phyloP scores from a whole-genome alignment of 1,140 invertebrate genomes.

The Goniozus legneri region DNA sequence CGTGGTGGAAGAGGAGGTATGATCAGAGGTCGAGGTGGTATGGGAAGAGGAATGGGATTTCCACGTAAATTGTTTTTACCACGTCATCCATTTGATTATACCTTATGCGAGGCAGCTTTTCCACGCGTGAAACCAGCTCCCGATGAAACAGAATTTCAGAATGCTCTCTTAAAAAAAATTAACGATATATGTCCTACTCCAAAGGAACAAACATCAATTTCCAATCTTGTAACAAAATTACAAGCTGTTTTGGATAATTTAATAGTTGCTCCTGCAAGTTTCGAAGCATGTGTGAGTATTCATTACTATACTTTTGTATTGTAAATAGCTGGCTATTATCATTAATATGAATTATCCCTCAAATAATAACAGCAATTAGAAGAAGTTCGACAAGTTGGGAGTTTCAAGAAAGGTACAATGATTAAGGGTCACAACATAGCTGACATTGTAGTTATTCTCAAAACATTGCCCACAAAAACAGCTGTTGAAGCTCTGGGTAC shows the following conservation, averaged over 20 bases:
- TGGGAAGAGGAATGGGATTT: slow-evolving; percentile 68
- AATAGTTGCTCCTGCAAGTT: slow-evolving; percentile 86
- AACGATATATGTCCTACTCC: slow-evolving; percentile 63
- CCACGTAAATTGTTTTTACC: slow-evolving; percentile 71
- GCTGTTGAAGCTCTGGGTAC: slow-evolving; percentile 87
- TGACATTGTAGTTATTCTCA: slow-evolving; percentile 97
- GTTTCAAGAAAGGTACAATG: slow-evolving; percentile 98
- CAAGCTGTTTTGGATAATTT: slow-evolving; percentile 90
- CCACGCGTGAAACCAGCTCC: slow-evolving; percentile 78
- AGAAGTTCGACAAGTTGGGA: slow-evolving; percentile 93
- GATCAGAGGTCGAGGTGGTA: slow-evolving; percentile 61
- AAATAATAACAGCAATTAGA: slow-evolving; percentile 91
- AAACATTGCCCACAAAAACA: slow-evolving; percentile 94
- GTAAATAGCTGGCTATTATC: neutral
- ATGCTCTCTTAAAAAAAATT: slow-evolving; percentile 24
- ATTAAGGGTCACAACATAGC: slow-evolving; percentile 91
- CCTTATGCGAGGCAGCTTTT: slow-evolving; percentile 83
- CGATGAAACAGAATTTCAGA: slow-evolving; percentile 53
- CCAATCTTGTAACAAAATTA: slow-evolving; percentile 90
- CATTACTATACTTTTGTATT: neutral
- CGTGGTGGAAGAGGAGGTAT: slow-evolving; percentile 58
- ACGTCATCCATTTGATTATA: slow-evolving; percentile 86
- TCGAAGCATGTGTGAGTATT: slow-evolving; percentile 91
- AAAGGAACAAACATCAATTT: slow-evolving; percentile 84
- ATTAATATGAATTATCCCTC: no score